A percentile compares a stretch with the other conserved stretches of the same genome.
phyloP scores from a whole-genome alignment of 2,113 vertebrate species.

The Gasterosteus nipponicus region DNA sequence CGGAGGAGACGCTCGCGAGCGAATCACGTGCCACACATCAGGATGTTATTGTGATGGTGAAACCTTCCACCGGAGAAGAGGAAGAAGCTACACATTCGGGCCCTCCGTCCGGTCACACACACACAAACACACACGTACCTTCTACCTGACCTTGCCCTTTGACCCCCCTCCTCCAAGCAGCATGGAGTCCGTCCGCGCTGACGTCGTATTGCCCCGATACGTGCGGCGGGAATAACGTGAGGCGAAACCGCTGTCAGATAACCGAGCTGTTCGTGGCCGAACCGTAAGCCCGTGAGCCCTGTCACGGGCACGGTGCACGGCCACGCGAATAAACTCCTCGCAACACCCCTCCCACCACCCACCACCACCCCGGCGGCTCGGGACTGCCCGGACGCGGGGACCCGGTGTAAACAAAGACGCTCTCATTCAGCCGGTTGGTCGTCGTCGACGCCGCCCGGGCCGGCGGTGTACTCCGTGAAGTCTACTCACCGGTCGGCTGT shows the following conservation, averaged over 20 bases:
- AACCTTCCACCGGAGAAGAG: too few species aligned
- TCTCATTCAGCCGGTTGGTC: conserved; percentile 32
- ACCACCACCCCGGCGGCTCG: too few species aligned
- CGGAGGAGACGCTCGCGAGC: too few species aligned
- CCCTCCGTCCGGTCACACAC: too few species aligned
- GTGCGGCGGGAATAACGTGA: neutral
- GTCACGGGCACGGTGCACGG: conserved; percentile 19
- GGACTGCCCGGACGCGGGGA: conserved; percentile 20
- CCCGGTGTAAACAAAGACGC: conserved; percentile 70
- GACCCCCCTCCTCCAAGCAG: conserved; percentile 6
- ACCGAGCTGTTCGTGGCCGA: conserved; percentile 39
- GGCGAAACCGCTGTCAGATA: conserved; percentile 29
- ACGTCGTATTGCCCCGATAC: neutral
- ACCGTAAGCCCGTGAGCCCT: conserved; percentile 42
- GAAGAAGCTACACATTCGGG: too few species aligned
- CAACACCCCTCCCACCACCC: neutral
- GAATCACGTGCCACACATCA: too few species aligned
- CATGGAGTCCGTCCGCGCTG: neutral
- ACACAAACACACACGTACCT: too few species aligned
- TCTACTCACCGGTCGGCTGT: neutral
- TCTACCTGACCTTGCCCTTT: conserved; percentile 1
- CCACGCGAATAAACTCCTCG: conserved; percentile 34
- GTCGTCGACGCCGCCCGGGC: neutral
- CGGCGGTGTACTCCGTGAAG: neutral
- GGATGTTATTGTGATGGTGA: too few species aligned